Conservation (phyloP, 2,797 vertebrate genomes). For the Steatocranus sp. region DNA sequence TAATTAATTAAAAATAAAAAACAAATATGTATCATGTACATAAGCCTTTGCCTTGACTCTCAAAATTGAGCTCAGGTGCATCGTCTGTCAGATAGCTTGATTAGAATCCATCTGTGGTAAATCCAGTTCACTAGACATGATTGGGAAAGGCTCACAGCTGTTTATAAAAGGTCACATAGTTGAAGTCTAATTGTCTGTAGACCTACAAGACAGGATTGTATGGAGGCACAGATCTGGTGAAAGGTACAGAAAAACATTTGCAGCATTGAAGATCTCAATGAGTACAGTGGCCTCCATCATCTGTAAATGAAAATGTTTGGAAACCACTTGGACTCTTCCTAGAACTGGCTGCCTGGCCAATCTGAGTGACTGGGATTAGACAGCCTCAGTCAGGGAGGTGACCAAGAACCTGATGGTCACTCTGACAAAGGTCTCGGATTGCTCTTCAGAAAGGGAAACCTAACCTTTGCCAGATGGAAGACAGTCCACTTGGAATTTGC, state of each 20-base stretch:
- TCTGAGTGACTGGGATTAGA: not conserved
- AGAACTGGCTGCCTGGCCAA: accelerated
- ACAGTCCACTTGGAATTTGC: not conserved
- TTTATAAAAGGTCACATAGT: accelerated
- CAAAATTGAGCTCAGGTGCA: not conserved
- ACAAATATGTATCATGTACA: not conserved
- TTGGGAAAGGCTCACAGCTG: not conserved
- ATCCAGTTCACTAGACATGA: not conserved
- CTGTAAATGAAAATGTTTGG: not conserved
- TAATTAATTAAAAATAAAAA: not conserved
- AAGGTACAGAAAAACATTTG: accelerated
- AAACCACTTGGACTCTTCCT: not conserved
- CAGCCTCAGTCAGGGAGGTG: not conserved
- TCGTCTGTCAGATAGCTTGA: not conserved
- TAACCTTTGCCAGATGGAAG: not conserved
- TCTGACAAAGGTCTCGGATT: accelerated
- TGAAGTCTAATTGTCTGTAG: not conserved
- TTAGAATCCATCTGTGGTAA: not conserved
- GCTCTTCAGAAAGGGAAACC: not conserved
- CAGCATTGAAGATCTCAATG: not conserved
- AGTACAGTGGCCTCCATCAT: not conserved
- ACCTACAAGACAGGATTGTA: not conserved
- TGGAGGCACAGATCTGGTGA: not conserved
- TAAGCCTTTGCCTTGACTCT: accelerated
- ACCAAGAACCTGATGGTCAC: not conserved